Evolutionary conservation across 2,888 invertebrate genomes (phyloP).

Genomic region (Tuberolachnus salignus): DNA sequence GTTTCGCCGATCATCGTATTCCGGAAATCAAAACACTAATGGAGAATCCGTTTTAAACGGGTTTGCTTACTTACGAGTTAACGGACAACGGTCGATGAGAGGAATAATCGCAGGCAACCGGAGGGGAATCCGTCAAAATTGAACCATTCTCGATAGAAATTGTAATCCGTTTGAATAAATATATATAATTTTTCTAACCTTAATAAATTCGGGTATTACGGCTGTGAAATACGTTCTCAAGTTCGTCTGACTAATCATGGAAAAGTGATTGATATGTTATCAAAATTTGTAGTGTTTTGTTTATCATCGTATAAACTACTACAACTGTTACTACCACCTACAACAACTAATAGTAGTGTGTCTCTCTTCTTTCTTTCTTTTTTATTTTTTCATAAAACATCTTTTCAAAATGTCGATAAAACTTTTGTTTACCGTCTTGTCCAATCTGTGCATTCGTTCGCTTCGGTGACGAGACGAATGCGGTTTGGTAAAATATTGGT

Average conservation of each 20-base stretch:
- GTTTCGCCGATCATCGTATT: too few relatives aligned
- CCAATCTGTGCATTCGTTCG: not conserved
- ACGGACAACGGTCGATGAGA: too few relatives aligned
- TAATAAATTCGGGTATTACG: not conserved
- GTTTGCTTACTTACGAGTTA: too few relatives aligned
- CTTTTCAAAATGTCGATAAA: not conserved
- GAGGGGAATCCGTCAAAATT: too few relatives aligned
- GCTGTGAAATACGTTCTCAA: too few relatives aligned
- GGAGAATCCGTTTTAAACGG: too few relatives aligned
- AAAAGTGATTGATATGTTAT: conserved; percentile 44
- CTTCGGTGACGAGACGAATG: not conserved
- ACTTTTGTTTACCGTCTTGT: conserved; percentile 1
- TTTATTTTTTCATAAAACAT: not conserved
- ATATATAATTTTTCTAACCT: not conserved
- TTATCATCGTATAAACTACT: conserved; percentile 15
- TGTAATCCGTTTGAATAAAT: too few relatives aligned
- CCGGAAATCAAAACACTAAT: too few relatives aligned
- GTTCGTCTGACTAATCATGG: conserved; percentile 17
- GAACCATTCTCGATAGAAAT: too few relatives aligned
- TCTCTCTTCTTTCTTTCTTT: not conserved
- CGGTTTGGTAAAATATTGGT: not conserved
- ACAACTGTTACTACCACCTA: not conserved
- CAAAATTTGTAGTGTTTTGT: conserved; percentile 30
- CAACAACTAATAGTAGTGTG: not conserved
- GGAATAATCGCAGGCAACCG: too few relatives aligned